Conservation (phyloP, 2,888 invertebrate genomes). For the Polydrusus pterygomalis region DNA sequence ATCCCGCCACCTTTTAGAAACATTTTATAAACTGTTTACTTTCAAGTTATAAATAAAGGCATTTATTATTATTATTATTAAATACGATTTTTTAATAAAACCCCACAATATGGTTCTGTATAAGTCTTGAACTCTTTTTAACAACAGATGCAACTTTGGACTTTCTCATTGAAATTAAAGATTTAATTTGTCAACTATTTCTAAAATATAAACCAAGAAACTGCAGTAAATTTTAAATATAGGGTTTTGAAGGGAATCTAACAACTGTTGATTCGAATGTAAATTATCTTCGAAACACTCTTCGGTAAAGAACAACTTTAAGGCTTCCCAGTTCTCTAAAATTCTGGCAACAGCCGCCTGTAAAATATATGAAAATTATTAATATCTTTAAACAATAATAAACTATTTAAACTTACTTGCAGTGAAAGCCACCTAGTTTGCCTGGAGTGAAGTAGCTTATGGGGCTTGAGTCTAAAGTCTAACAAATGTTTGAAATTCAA, state of each 20-base stretch:
- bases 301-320: slow-evolving; percentile 18
- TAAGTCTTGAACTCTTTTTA: too few species aligned
- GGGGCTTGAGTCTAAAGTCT: slow-evolving; percentile 12
- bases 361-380: background rate
- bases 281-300: too few species aligned
- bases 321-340: slow-evolving; percentile 39
- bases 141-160: too few species aligned
- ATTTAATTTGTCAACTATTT: slow-evolving; percentile 14
- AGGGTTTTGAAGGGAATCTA: too few species aligned
- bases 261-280: too few species aligned
- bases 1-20: too few species aligned
- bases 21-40: too few species aligned
- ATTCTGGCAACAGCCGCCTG: slow-evolving; percentile 33
- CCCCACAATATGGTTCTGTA: too few species aligned
- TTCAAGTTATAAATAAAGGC: too few species aligned
- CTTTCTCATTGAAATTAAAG: slow-evolving; percentile 23
- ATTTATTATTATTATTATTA: too few species aligned
- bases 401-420: slow-evolving; percentile 10
- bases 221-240: too few species aligned
- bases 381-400: slow-evolving; percentile 4
- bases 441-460: slow-evolving; percentile 22
- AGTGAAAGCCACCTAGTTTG: slow-evolving; percentile 29
- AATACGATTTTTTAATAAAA: too few species aligned
- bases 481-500: slow-evolving; percentile 25
- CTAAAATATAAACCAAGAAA: slow-evolving; percentile 11